Conservation (phyloP, 2,888 invertebrate species). For the Amphimallon solstitiale region DNA sequence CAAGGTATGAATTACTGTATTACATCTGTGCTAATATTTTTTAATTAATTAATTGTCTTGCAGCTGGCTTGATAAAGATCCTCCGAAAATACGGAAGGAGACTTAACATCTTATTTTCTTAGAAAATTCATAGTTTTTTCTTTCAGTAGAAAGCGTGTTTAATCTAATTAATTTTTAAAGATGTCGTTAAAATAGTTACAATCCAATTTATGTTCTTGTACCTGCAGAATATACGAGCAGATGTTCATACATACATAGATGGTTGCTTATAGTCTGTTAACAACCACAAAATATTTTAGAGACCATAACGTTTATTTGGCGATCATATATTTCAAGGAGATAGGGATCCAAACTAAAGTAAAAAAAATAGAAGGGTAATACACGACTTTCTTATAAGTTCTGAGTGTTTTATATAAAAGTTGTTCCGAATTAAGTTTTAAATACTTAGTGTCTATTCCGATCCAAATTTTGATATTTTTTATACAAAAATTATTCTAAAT, state of each 20-base stretch:
- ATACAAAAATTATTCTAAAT: too few species aligned
- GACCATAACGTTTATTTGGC: conserved; percentile 49
- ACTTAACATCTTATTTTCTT: neutral
- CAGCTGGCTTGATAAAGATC: too few species aligned
- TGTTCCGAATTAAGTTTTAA: too few species aligned
- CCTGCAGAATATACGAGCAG: too few species aligned
- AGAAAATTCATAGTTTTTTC: neutral
- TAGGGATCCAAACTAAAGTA: neutral
- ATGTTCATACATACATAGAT: conserved; percentile 42
- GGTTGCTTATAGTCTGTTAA: conserved; percentile 47
- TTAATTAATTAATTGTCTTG: too few species aligned
- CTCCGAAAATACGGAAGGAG: neutral
- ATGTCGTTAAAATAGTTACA: conserved; percentile 43
- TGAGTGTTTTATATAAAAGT: too few species aligned
- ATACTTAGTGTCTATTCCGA: too few species aligned
- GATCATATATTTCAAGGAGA: conserved; percentile 35
- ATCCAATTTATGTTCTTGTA: conserved; percentile 39
- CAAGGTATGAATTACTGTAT: neutral
- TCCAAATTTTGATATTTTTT: too few species aligned
- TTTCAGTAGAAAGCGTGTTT: neutral
- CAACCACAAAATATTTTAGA: conserved; percentile 52
- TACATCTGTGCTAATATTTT: neutral
- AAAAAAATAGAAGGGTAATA: too few species aligned
- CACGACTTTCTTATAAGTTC: too few species aligned
- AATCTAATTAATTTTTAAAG: conserved; percentile 34